These are phyloP conservation scores for Drosophila pseudotalamancana DNA, from an alignment of 2,888 invertebrate genomes.

Conservation along the genomic window DNA sequence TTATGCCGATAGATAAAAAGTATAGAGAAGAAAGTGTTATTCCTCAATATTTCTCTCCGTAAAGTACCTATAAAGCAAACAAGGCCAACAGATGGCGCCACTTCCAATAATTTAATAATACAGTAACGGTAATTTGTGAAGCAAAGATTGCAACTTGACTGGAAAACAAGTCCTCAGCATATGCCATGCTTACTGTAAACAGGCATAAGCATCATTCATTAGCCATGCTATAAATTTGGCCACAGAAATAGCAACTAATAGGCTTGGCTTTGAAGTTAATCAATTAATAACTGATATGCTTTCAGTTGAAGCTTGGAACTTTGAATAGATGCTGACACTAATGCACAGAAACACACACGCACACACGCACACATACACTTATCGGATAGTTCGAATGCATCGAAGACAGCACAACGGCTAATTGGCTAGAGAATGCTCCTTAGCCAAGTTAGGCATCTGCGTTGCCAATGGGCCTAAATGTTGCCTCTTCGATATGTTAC, in stretches of 20 bases:
- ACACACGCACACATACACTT: too few species aligned
- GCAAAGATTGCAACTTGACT: background rate
- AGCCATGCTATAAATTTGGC: background rate
- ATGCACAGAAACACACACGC: background rate
- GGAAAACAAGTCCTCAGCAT: background rate
- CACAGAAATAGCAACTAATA: conserved; percentile 3
- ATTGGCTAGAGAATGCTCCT: conserved; percentile 17
- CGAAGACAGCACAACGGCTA: conserved; percentile 14
- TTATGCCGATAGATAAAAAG: too few species aligned
- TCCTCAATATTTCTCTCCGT: too few species aligned
- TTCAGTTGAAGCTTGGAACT: background rate
- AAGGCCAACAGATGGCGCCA: background rate
- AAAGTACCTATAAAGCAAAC: background rate
- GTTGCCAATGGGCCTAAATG: conserved; percentile 1
- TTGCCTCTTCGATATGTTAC: conserved; percentile 1
- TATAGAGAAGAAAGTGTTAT: too few species aligned
- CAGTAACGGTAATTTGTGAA: too few species aligned
- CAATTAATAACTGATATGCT: conserved; percentile 1
- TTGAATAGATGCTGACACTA: background rate
- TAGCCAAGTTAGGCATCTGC: conserved; percentile 8
- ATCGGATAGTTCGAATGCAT: background rate
- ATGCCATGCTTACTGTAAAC: background rate
- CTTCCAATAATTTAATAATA: background rate
- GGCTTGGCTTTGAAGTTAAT: conserved; percentile 5
- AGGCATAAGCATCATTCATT: background rate